Percentiles rank a stretch among this genome's conserved stretches.
Conservation (phyloP, 2,888 invertebrate species). For the Cenopis cana region DNA sequence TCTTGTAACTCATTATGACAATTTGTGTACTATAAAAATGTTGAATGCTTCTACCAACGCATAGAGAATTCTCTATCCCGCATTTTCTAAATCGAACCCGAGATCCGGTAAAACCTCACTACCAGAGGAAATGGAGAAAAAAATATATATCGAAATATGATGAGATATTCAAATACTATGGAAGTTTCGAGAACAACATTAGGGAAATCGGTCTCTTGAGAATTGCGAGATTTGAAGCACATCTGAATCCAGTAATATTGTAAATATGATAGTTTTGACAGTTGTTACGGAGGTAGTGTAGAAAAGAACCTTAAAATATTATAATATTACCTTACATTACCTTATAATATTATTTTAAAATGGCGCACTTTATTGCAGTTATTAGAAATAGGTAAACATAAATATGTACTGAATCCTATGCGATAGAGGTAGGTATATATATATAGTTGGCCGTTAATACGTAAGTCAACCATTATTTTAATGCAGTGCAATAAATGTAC, state of each 20-base stretch:
- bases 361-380: neutral
- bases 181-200: slow-evolving; percentile 69
- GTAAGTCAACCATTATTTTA: no score
- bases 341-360: no score
- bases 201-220: slow-evolving; percentile 67
- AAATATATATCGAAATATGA: slow-evolving; percentile 63
- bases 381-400: neutral
- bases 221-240: slow-evolving; percentile 42
- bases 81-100: slow-evolving; percentile 23
- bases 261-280: slow-evolving; percentile 27
- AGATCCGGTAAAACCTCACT: slow-evolving; percentile 13
- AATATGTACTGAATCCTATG: neutral
- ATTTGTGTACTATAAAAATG: no score
- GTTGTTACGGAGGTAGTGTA: slow-evolving; percentile 1
- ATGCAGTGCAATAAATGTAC: no score
- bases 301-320: neutral
- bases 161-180: slow-evolving; percentile 73
- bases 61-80: slow-evolving; percentile 1
- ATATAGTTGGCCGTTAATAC: no score
- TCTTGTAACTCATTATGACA: no score
- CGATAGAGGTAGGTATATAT: no score
- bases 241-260: slow-evolving; percentile 28
- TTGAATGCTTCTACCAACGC: neutral
- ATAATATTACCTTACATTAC: no score
- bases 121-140: slow-evolving; percentile 55